Conservation (phyloP, 2,113 vertebrate species). For the Atlantisia rogersi region DNA sequence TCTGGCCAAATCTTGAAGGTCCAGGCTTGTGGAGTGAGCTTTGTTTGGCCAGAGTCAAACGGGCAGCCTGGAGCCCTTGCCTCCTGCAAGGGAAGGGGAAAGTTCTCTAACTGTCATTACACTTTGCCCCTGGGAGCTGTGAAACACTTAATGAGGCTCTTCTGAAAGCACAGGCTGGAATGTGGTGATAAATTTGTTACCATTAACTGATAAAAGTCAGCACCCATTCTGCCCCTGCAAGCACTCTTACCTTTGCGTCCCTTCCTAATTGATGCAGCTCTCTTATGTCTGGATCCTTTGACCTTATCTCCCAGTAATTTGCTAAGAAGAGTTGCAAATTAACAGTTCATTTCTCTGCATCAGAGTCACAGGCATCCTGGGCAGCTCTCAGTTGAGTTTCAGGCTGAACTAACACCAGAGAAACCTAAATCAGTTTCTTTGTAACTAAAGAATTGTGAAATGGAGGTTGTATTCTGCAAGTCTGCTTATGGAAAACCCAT, state of each 20-base stretch:
- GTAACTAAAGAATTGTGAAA: neutral
- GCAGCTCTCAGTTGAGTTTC: neutral
- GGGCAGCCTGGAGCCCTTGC: too few relatives aligned
- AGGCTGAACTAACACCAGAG: neutral
- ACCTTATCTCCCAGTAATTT: constrained; percentile 33
- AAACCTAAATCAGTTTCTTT: neutral
- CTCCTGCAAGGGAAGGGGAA: neutral
- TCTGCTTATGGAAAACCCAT: neutral
- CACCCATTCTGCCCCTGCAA: neutral
- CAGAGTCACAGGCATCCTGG: neutral
- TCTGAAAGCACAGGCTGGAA: neutral
- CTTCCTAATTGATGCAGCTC: neutral
- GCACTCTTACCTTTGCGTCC: neutral
- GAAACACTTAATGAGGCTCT: neutral
- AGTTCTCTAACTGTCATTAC: neutral
- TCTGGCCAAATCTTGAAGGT: neutral
- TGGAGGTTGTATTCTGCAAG: neutral
- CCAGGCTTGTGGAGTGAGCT: neutral
- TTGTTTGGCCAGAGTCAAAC: neutral
- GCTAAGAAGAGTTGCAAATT: neutral
- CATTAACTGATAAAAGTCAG: neutral
- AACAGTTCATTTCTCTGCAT: neutral
- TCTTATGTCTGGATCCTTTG: neutral
- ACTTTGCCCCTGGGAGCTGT: neutral
- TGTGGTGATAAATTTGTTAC: constrained; percentile 17